These are phyloP conservation scores for Acrossocheilus fasciatus DNA, from an alignment of 2,797 vertebrate species.

Conservation along the genomic window DNA sequence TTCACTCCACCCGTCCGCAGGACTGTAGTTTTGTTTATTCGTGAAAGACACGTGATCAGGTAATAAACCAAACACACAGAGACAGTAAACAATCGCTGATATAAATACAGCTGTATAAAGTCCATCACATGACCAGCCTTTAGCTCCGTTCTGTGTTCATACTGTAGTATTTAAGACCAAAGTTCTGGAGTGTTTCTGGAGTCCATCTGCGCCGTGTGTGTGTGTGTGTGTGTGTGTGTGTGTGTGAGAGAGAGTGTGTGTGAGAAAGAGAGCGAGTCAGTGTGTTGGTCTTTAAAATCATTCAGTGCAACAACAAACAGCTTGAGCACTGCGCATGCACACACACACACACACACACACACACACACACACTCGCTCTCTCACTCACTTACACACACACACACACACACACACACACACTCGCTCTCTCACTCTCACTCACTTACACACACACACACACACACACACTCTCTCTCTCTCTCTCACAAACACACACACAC, in stretches of 20 bases:
- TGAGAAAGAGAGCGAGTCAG: not conserved
- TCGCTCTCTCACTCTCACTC: no score
- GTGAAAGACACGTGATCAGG: constrained; percentile 11
- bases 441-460: not conserved
- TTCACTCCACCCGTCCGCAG: not conserved
- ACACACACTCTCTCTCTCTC: not conserved
- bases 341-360: not conserved
- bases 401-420: constrained; percentile 17
- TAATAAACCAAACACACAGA: constrained; percentile 15
- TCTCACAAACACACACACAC: no score
- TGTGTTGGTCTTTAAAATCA: constrained; percentile 54
- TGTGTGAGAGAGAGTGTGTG: no score
- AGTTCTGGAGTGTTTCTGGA: constrained; percentile 3
- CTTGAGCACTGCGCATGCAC: not conserved
- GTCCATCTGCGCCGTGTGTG: constrained; percentile 22
- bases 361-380: no score
- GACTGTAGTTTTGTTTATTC: not conserved
- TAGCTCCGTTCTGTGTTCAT: no score
- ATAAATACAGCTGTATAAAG: constrained; percentile 26
- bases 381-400: not conserved
- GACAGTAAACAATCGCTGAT: constrained; percentile 2
- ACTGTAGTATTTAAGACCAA: not conserved
- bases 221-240: not conserved
- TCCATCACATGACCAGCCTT: not conserved
- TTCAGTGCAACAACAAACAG: constrained; percentile 64